Evolutionary conservation across 1,140 invertebrate species (phyloP).

Genomic region (Drosophila auraria): DNA sequence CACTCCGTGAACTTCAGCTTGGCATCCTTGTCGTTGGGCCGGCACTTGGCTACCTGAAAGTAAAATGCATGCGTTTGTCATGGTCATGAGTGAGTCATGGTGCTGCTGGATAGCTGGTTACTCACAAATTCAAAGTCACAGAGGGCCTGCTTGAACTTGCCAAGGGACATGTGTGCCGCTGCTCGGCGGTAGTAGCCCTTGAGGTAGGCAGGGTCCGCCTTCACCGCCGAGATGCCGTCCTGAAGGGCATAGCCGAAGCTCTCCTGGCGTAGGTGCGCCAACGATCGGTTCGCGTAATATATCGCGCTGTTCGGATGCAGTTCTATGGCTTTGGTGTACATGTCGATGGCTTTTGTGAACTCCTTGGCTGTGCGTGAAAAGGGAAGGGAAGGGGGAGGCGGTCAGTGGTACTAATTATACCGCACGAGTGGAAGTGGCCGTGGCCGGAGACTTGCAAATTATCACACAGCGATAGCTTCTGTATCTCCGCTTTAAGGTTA

Average conservation of each 20-base stretch:
- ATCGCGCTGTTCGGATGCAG: constrained; percentile 93
- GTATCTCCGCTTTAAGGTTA: constrained; percentile 59
- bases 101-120: constrained; percentile 8
- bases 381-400: not conserved
- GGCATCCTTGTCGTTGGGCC: constrained; percentile 97
- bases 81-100: not conserved
- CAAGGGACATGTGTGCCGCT: constrained; percentile 97
- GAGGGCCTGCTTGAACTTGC: constrained; percentile 98
- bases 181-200: constrained; percentile 98
- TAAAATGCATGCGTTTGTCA: not conserved
- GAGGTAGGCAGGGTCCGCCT: constrained; percentile 95
- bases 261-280: constrained; percentile 96
- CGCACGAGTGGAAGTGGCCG: not conserved
- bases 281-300: constrained; percentile 97
- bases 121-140: constrained; percentile 96
- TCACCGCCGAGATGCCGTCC: constrained; percentile 96
- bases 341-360: constrained; percentile 94
- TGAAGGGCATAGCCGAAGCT: constrained; percentile 96
- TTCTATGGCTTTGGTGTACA: constrained; percentile 96
- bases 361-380: constrained; percentile 90
- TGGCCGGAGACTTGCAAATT: constrained; percentile 45
- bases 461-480: constrained; percentile 51
- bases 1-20: constrained; percentile 97
- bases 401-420: constrained; percentile 43
- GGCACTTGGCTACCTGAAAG: constrained; percentile 89